Evolutionary conservation across 2,888 invertebrate species (phyloP).

Genomic region (Metacarcinus magister): DNA sequence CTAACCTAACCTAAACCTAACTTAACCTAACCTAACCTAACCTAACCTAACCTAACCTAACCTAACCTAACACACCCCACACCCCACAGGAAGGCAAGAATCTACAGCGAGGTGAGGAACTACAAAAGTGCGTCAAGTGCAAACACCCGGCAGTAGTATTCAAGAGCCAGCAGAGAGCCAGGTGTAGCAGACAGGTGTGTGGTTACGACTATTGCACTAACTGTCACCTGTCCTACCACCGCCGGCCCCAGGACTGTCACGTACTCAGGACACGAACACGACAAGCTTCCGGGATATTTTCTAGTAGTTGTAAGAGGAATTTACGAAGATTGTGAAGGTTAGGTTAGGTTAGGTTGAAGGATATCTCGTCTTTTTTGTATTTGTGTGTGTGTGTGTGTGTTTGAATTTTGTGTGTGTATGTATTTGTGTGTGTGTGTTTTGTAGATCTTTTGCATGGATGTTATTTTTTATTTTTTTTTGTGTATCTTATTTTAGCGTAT

Average conservation of each 20-base stretch:
- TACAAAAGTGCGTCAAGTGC: constrained; percentile 76
- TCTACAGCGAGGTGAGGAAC: constrained; percentile 63
- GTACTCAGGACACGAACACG: constrained; percentile 71
- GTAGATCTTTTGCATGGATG: too few species aligned
- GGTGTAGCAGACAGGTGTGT: constrained; percentile 63
- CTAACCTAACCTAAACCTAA: too few species aligned
- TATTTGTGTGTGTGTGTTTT: neutral
- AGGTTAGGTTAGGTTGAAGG: neutral
- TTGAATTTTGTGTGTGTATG: neutral
- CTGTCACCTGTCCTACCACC: constrained; percentile 66
- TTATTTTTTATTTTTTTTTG: neutral
- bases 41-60: neutral
- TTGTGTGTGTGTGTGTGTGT: neutral
- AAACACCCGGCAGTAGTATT: constrained; percentile 66
- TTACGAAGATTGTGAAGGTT: constrained; percentile 69
- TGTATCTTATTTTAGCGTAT: neutral
- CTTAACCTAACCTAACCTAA: too few species aligned
- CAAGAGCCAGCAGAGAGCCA: constrained; percentile 57
- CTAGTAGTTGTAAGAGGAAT: constrained; percentile 71
- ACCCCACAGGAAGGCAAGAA: constrained; percentile 67
- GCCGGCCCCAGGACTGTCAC: constrained; percentile 66
- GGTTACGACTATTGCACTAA: constrained; percentile 73
- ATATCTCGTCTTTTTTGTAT: neutral
- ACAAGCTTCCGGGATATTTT: constrained; percentile 63
- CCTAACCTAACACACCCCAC: neutral